Evolutionary conservation across 2,888 invertebrate species (phyloP).

Genomic region (Callosobruchus maculatus): DNA sequence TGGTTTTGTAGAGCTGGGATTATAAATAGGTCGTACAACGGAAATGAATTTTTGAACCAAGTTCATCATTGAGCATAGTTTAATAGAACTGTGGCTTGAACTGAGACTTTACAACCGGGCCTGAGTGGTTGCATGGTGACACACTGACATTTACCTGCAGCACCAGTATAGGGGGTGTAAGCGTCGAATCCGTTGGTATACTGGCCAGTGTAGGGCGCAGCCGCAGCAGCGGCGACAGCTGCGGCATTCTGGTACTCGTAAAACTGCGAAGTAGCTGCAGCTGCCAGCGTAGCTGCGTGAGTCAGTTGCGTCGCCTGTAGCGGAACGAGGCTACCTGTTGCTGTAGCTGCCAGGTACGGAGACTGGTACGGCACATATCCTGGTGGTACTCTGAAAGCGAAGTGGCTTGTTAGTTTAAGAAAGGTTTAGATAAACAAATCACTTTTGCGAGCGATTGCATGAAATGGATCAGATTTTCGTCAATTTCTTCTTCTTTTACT

Average conservation of each 20-base stretch:
- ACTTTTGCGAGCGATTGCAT: background rate
- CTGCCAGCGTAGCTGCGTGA: constrained; percentile 74
- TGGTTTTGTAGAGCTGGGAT: too few relatives aligned
- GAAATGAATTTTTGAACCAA: too few relatives aligned
- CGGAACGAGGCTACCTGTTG: constrained; percentile 65
- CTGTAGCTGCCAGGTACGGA: constrained; percentile 63
- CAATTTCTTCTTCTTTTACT: too few relatives aligned
- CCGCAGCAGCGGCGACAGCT: constrained; percentile 63
- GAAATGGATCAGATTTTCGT: background rate
- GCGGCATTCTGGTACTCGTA: constrained; percentile 68
- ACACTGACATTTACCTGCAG: constrained; percentile 48
- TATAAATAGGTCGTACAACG: too few relatives aligned
- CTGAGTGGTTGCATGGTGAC: too few relatives aligned
- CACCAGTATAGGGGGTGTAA: constrained; percentile 65
- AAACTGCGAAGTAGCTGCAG: constrained; percentile 76
- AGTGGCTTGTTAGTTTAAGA: background rate
- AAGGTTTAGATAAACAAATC: constrained; percentile 3
- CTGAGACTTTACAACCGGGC: too few relatives aligned
- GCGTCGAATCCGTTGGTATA: constrained; percentile 72
- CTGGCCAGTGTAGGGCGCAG: constrained; percentile 68
- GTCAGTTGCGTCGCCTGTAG: constrained; percentile 65
- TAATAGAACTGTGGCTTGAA: too few relatives aligned
- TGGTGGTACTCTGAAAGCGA: constrained; percentile 62
- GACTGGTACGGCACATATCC: constrained; percentile 71
- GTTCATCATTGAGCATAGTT: too few relatives aligned